Conservation (phyloP, 2,113 vertebrate genomes). For the Anguilla japonica region DNA sequence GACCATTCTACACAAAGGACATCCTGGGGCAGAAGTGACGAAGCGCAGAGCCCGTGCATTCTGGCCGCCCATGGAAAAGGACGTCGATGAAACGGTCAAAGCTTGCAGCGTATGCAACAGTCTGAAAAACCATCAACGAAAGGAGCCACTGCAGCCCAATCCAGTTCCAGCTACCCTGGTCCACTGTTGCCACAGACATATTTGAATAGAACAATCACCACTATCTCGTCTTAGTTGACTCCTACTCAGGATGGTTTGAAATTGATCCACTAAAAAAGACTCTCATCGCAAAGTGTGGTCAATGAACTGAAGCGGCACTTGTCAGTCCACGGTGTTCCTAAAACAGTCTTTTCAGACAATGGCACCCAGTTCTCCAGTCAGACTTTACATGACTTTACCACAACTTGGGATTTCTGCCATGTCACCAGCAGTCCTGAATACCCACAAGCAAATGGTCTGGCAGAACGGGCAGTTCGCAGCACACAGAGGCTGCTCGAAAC, state of each 20-base stretch:
- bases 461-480: slow-evolving; percentile 10
- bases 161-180: slow-evolving; percentile 13
- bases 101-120: slow-evolving; percentile 13
- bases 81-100: neutral
- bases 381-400: neutral
- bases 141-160: slow-evolving; percentile 21
- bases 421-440: slow-evolving; percentile 22
- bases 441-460: slow-evolving; percentile 14
- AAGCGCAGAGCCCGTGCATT: slow-evolving; percentile 14
- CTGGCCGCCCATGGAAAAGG: neutral
- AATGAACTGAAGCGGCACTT: slow-evolving; percentile 16
- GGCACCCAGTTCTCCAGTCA: neutral
- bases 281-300: neutral
- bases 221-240: neutral
- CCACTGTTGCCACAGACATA: slow-evolving; percentile 2
- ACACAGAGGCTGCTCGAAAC: slow-evolving; percentile 29
- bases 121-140: slow-evolving; percentile 24
- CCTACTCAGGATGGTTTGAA: slow-evolving; percentile 13
- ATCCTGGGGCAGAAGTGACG: slow-evolving; percentile 6
- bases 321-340: neutral
- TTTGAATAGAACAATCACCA: slow-evolving; percentile 22
- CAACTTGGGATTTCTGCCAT: neutral
- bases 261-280: slow-evolving; percentile 1
- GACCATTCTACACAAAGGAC: slow-evolving; percentile 15
- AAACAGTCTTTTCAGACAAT: slow-evolving; percentile 11